Evolutionary conservation across 2,797 vertebrate species (phyloP).

Genomic region (Antrozous pallidus): DNA sequence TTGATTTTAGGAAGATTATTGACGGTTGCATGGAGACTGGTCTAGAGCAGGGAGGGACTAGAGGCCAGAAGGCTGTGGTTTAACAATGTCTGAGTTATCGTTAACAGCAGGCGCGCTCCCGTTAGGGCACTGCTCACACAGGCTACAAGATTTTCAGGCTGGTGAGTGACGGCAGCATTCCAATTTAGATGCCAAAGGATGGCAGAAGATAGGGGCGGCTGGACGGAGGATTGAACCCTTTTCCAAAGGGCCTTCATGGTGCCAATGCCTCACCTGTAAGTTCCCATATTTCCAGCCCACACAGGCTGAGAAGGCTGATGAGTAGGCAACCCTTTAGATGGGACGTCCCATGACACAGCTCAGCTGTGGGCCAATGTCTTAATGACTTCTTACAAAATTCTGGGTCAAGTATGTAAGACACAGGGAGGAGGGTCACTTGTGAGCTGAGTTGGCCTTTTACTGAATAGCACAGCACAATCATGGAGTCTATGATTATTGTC

Average conservation of each 20-base stretch:
- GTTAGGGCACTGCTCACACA: not conserved
- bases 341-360: not conserved
- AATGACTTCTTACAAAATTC: constrained; percentile 38
- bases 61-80: not conserved
- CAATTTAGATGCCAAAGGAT: not conserved
- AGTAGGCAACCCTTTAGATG: not conserved
- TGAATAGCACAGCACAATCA: not conserved
- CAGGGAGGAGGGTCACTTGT: not conserved
- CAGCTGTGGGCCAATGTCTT: not conserved
- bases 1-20: not conserved
- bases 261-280: not conserved
- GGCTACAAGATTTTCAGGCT: not conserved
- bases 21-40: not conserved
- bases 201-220: not conserved
- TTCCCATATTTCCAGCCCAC: constrained; percentile 37
- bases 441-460: constrained; percentile 27
- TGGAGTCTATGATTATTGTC: not conserved
- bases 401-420: constrained; percentile 48
- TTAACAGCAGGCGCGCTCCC: not conserved
- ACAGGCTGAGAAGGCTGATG: not conserved
- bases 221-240: not conserved
- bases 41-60: not conserved
- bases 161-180: not conserved
- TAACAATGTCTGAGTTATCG: not conserved
- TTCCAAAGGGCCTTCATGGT: not conserved